Evolutionary conservation across 2,888 invertebrate genomes (phyloP).

Genomic region (Gymnocheta viridis): DNA sequence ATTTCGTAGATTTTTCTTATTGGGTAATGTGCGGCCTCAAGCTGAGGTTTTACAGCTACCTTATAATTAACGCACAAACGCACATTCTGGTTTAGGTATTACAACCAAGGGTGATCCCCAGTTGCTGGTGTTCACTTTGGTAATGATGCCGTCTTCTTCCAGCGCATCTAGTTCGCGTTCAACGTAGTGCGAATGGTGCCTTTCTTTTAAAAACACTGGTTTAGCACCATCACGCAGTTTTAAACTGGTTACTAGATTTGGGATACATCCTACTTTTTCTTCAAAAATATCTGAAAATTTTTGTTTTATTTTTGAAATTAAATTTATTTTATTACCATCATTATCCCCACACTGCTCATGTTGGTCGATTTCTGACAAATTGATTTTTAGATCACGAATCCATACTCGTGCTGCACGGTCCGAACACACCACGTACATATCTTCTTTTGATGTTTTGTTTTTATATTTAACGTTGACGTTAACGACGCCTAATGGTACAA

Average conservation of each 20-base stretch:
- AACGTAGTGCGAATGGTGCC: too few relatives aligned
- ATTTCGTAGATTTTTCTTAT: too few relatives aligned
- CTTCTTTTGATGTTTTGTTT: too few relatives aligned
- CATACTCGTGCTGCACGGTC: too few relatives aligned
- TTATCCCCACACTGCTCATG: background rate
- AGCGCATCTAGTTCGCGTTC: background rate
- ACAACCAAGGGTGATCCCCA: too few relatives aligned
- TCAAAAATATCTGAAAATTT: slow-evolving; percentile 46
- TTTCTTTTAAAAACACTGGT: background rate
- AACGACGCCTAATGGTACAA: too few relatives aligned
- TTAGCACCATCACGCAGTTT: background rate
- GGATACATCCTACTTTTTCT: background rate
- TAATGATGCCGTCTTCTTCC: background rate
- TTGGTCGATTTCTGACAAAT: slow-evolving; percentile 40
- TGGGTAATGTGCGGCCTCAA: too few relatives aligned
- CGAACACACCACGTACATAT: too few relatives aligned
- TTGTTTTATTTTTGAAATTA: slow-evolving; percentile 23
- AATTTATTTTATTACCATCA: background rate
- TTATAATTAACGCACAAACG: too few relatives aligned
- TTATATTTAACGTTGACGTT: too few relatives aligned
- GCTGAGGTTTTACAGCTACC: too few relatives aligned
- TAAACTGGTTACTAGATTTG: background rate
- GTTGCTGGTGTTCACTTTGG: background rate
- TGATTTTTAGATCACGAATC: slow-evolving; percentile 34
- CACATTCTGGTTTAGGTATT: too few relatives aligned